Evolutionary conservation across 2,888 invertebrate species (phyloP), one percentile per base, ranked within the genome.

Genomic region (Choristoneura rosaceana): DNA sequence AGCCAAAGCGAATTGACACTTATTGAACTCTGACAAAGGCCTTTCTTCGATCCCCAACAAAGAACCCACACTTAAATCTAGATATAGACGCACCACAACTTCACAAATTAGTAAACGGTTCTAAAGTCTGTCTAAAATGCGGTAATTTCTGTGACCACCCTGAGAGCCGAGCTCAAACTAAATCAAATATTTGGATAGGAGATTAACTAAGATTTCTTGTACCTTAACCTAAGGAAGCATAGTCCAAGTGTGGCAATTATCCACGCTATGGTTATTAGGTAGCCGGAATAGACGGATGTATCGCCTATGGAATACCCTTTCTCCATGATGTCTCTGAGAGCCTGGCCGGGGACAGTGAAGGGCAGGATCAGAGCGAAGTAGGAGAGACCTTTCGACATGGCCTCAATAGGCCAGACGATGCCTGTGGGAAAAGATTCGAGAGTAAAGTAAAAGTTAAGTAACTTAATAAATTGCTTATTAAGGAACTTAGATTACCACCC

Each of bases 331-430:
- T 96, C 96, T 74, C 98, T 92, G 68, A 98, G 93, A 0, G 98
- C 96, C 75, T 96, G 95, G 0, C 97, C 96, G 0, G 98, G 96
- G 68, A 97, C 90, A 0, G 98, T 98, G 84, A 97, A 97, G 0
- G 98, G 98, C 4, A 98, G 91, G 0, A 93, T 85, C 64, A 96
- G 90, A 5, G 97, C 96, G 55, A 97, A 70, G 78, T 95, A 94
- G 67, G 95, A 93, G 0, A 97, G 87, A 0, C 90, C 82, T 17
- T 87, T 82, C 0, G 96, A 96, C 96, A 97, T 96, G 8, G 96
- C 96, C 86, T 96, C 96, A 69, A 96, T 77, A 0, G 96, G 96
- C 96, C 96, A 96, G n/a, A 96, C 87, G 69, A 96, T 94, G 78
- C 96, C 96, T 95, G 85, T 25, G 33, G 33, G 34, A 41, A 58